Evolutionary conservation across 2,797 vertebrate genomes (phyloP), one percentile per base, ranked within the genome.

Genomic region (Pantherophis vulpinus): DNA sequence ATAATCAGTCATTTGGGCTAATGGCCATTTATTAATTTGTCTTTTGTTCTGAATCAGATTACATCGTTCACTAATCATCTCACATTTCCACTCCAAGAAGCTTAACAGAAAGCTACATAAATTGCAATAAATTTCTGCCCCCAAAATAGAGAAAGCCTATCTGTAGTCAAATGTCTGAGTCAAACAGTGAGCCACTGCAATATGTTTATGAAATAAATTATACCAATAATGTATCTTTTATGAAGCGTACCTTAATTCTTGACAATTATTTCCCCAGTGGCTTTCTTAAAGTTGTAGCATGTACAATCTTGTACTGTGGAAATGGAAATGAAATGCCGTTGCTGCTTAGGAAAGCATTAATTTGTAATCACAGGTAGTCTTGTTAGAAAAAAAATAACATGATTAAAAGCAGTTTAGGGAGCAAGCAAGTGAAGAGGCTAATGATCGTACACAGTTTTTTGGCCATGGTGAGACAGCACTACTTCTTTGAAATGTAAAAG

Each of bases 361-460:
- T 47, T 32, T 0, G 23, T 0, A 4, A 56, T 94, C 90, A 66
- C 87, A 92, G 91, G 87, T n/a, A 12, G 42, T 89, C 93, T 91
- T 91, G 61, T 91, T 89, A 94, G 92, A 83, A 90, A 92, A 79
- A 63, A 94, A 93, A 32, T 12, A 0, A 79, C 90, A 91, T 91
- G 90, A 93, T 91, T 86, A 94, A 94, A 94, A 91, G 87, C 74
- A 87, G 90, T 91, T 93, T 0, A 20, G 92, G 79, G 27, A 47
- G 18, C 47, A 91, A 79, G 94, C 5, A 20, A 18, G 59, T 89
- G 90, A 87, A 23, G 83, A 94, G 61, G 90, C 23, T 88, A 92
- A 91, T 1, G 1, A 29, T 89, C n/a, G 27, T 32, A 9, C 4
- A 4, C 29, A 91, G 86, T 61, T 92, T 92, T 91, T 66, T 86